A percentile compares a stretch with the other conserved stretches of the same genome.
Conservation (phyloP, 2,113 vertebrate species). For the Entomyzon cyanotis region DNA sequence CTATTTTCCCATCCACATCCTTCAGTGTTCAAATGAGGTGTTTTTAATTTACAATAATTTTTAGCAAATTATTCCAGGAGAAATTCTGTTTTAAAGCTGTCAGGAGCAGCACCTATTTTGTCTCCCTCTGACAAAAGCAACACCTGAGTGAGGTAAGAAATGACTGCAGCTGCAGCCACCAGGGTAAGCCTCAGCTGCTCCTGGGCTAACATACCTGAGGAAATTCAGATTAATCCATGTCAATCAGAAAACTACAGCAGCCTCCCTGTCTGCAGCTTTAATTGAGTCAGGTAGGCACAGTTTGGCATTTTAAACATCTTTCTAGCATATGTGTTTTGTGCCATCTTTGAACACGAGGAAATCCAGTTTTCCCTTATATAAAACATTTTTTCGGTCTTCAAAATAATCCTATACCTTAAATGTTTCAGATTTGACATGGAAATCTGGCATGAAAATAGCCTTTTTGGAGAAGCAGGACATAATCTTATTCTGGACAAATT, state of each 20-base stretch:
- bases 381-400: background rate
- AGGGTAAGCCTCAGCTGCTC: background rate
- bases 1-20: background rate
- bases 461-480: background rate
- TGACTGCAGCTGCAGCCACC: background rate
- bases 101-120: background rate
- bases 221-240: background rate
- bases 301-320: background rate
- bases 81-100: background rate
- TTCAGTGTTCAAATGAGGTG: background rate
- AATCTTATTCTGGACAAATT: conserved; percentile 6
- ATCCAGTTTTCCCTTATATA: background rate
- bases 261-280: background rate
- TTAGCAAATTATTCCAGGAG: background rate
- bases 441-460: conserved; percentile 12
- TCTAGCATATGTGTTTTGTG: background rate
- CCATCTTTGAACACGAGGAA: background rate
- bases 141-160: background rate
- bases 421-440: background rate
- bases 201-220: background rate
- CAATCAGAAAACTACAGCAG: background rate
- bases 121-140: background rate
- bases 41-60: background rate
- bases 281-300: background rate
- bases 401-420: background rate